Conservation (phyloP, 1,140 invertebrate genomes). For the Manduca sexta region DNA sequence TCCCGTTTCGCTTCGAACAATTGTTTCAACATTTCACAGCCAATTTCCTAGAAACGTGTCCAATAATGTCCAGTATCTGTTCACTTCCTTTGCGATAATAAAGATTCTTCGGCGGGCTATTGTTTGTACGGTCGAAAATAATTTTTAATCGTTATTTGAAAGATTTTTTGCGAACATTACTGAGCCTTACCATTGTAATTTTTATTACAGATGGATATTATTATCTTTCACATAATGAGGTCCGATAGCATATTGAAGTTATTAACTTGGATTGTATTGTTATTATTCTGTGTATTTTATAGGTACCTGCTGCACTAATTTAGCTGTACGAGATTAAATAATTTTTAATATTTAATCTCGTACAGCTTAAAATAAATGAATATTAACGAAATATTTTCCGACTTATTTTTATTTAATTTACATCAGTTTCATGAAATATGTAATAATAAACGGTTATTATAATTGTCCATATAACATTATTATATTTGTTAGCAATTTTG, state of each 20-base stretch:
- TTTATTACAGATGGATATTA: conserved; percentile 49
- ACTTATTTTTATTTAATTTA: too few species aligned
- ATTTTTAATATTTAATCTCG: too few species aligned
- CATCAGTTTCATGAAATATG: too few species aligned
- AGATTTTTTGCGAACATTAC: conserved; percentile 33
- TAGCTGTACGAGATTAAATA: too few species aligned
- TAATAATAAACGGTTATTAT: too few species aligned
- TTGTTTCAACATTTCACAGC: conserved; percentile 49
- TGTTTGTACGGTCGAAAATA: conserved; percentile 51
- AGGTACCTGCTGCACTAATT: too few species aligned
- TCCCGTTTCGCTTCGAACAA: conserved; percentile 10
- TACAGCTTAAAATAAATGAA: too few species aligned
- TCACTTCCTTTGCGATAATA: conserved; percentile 62
- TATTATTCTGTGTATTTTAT: conserved; percentile 5
- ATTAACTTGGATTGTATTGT: conserved; percentile 4
- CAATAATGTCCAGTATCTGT: conserved; percentile 55
- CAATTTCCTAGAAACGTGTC: conserved; percentile 37
- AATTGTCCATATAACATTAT: background rate
- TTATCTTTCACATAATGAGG: conserved; percentile 27
- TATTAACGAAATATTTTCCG: too few species aligned
- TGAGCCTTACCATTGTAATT: conserved; percentile 34
- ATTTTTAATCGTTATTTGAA: conserved; percentile 55
- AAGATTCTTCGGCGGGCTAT: conserved; percentile 44
- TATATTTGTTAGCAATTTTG: too few species aligned
- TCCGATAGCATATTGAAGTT: conserved; percentile 18